Base-by-base conservation (phyloP, 2,888 invertebrate genomes). In the Meteorus cinctellus region DNA sequence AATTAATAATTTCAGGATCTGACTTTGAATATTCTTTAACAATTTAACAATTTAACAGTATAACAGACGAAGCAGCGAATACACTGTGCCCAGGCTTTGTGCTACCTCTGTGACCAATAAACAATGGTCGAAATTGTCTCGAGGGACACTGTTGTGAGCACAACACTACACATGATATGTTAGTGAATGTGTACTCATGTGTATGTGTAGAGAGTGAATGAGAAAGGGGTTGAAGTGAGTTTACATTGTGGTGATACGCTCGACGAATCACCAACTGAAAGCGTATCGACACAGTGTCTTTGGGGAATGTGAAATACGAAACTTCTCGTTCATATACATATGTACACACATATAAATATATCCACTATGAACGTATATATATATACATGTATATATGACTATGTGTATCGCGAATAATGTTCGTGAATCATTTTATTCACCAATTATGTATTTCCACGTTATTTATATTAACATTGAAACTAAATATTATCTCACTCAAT, bases 191-290 rank as follows among this genome's bases (percentile, higher is more conserved):
- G 12, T 34, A 55, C 19, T 8, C 19, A 19, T 55, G 55, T 55
- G 55, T 19, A 19, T 41, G 41, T 41, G 8, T 8, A 55, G n/a
- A 55, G 41, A 10, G 12, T 41, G 41, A 41, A 41, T 41, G 41
- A 41, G 41, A 19, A 6, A 19, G 19, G 2, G 19, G 19, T 55
- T 55, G 55, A 55, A 55, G 55, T 55, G 55, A 55, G 19, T 55
- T 55, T 55, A 55, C 55, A 55, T 55, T 55, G 55, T 55, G 55
- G 19, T 16, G 65, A 65, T 34, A 65, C 65, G 65, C 65, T 65
- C 41, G 65, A 34, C 65, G 24, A 41, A 36, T 41, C n/a, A 19
- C 36, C 65, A 10, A 36, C 36, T 19, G 36, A 36, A 36, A 65
- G 65, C n/a, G 41, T 19, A 36, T 34, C 65, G 36, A n/a, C 65